Conservation (phyloP, 1,140 invertebrate species). For the Lamellibrachia luymesi region DNA sequence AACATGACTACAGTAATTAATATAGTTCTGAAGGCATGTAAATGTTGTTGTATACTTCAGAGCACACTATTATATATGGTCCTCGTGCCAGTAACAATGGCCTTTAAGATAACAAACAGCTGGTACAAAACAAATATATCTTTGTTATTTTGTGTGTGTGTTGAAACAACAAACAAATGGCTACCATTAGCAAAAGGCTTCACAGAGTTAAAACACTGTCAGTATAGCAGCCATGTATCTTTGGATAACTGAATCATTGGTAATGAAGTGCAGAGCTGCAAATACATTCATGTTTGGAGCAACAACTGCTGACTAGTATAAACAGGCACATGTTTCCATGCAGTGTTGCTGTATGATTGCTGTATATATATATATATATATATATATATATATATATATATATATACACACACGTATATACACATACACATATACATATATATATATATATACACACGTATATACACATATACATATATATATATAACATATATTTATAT, state of each 20-base stretch:
- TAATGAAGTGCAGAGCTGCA: not conserved
- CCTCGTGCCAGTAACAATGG: not conserved
- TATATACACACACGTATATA: no score
- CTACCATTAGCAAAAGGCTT: not conserved
- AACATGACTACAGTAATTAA: not conserved
- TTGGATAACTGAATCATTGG: not conserved
- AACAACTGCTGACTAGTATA: constrained; percentile 1
- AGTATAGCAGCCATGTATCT: not conserved
- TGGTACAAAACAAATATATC: not conserved
- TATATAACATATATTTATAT: not conserved
- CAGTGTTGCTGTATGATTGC: not conserved
- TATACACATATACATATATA: no score
- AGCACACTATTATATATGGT: not conserved
- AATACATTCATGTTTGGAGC: not conserved
- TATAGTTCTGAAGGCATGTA: not conserved
- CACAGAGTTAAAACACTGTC: not conserved
- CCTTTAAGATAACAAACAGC: not conserved
- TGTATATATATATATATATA: no score
- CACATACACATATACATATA: no score
- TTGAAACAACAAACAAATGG: not conserved
- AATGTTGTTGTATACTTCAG: not conserved
- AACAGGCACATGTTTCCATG: not conserved
- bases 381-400: no score
- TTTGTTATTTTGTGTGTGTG: not conserved
- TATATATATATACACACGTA: no score